phyloP scores from a whole-genome alignment of 2,113 vertebrate genomes.

The Tauraco erythrolophus region DNA sequence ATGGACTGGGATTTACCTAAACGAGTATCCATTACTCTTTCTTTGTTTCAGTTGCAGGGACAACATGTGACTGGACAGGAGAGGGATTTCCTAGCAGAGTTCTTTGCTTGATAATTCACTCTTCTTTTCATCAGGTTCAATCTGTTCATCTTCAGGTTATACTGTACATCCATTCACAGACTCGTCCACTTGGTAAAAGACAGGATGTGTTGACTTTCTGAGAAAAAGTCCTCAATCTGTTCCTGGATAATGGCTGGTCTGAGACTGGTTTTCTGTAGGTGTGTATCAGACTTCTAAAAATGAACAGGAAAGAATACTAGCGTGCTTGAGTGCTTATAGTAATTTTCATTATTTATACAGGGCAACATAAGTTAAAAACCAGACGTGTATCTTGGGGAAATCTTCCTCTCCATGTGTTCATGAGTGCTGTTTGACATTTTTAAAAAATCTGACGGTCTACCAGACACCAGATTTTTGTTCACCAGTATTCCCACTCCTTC shows the following conservation, averaged over 20 bases:
- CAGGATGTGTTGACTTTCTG: neutral
- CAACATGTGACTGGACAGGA: neutral
- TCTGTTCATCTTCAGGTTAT: neutral
- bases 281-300: neutral
- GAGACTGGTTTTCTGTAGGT: neutral
- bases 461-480: neutral
- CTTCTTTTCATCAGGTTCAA: neutral
- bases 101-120: neutral
- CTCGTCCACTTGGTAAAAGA: neutral
- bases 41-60: neutral
- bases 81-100: neutral
- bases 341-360: neutral
- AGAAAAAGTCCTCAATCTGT: neutral
- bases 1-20: neutral
- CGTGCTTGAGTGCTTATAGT: accelerated
- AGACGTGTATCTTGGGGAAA: neutral
- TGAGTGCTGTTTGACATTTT: neutral
- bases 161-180: neutral
- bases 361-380: no score
- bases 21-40: neutral
- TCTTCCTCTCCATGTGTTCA: neutral
- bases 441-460: neutral
- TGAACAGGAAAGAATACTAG: neutral
- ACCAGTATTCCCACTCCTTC: accelerated
- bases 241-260: neutral